phyloP scores from a whole-genome alignment of 2,888 invertebrate genomes.

The Frankliniella fusca region DNA sequence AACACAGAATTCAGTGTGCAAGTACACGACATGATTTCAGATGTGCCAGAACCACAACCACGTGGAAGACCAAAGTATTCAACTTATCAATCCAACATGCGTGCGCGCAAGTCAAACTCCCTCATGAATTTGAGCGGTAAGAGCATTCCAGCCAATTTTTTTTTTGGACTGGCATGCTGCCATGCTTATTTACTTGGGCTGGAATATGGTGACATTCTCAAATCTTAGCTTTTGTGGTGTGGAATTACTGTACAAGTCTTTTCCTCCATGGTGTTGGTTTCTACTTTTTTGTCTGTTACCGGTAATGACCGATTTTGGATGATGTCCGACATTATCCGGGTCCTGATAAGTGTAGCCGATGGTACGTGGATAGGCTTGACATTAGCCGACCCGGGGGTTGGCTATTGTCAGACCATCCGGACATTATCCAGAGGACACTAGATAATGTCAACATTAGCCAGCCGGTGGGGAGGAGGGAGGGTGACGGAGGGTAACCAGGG shows the following conservation, averaged over 20 bases:
- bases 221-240: neutral
- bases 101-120: conserved; percentile 88
- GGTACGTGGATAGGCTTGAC: too few relatives aligned
- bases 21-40: conserved; percentile 57
- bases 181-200: conserved; percentile 2
- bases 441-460: too few relatives aligned
- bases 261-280: neutral
- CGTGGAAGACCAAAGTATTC: conserved; percentile 79
- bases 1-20: neutral
- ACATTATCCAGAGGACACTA: too few relatives aligned
- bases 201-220: neutral
- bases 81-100: conserved; percentile 81
- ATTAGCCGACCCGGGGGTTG: too few relatives aligned
- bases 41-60: conserved; percentile 72
- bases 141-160: conserved; percentile 46
- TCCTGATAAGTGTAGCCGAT: too few relatives aligned
- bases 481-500: too few relatives aligned
- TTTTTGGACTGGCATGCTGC: conserved; percentile 8
- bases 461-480: too few relatives aligned
- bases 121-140: conserved; percentile 96
- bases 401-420: too few relatives aligned
- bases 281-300: neutral
- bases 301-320: too few relatives aligned
- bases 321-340: too few relatives aligned
- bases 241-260: neutral